Evolutionary conservation across 2,797 vertebrate species (phyloP).

Genomic region (Dryobates pubescens): DNA sequence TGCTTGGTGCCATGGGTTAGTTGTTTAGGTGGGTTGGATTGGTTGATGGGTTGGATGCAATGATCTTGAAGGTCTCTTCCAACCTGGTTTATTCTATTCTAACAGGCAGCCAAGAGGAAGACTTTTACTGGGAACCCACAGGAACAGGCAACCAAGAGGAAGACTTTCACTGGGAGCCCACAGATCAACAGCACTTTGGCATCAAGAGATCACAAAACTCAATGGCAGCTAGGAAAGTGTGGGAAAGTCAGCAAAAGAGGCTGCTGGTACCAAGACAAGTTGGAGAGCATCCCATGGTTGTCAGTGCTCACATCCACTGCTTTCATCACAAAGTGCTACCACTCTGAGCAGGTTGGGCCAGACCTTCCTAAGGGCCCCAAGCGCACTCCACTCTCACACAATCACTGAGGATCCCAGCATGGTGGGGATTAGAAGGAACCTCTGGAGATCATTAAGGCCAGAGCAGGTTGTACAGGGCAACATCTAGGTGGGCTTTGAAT

Average conservation of each 20-base stretch:
- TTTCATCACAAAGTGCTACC: fast-evolving
- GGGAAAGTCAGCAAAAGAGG: neutral
- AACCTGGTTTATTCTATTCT: too few relatives aligned
- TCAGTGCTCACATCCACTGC: neutral
- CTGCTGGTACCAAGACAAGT: neutral
- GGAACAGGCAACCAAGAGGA: neutral
- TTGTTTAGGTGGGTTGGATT: too few relatives aligned
- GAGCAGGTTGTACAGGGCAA: too few relatives aligned
- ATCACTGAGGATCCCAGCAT: too few relatives aligned
- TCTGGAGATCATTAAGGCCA: too few relatives aligned
- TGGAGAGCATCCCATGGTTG: neutral
- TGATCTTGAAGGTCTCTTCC: too few relatives aligned
- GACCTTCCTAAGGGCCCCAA: neutral
- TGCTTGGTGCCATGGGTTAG: too few relatives aligned
- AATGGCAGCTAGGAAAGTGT: neutral
- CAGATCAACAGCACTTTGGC: neutral
- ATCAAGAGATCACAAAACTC: neutral
- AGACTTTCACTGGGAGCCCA: neutral
- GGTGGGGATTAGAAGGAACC: too few relatives aligned
- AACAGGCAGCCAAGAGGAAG: too few relatives aligned
- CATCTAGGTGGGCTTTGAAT: too few relatives aligned
- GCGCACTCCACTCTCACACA: neutral
- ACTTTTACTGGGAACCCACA: neutral
- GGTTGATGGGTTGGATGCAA: too few relatives aligned
- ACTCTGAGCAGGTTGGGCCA: neutral